Evolutionary conservation across 2,888 invertebrate genomes (phyloP).

Genomic region (Cosmopolites sordidus): DNA sequence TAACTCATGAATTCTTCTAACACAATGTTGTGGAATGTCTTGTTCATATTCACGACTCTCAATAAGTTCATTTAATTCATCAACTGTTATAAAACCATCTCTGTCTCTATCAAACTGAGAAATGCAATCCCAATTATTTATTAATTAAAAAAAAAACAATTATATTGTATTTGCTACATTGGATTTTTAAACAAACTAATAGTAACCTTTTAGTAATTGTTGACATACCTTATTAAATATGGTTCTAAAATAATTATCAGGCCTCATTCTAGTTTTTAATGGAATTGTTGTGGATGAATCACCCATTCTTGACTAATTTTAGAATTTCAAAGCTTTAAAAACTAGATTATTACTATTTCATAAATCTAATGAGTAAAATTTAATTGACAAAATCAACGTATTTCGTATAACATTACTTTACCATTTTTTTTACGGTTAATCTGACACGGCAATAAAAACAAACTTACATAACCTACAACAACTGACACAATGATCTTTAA

Average conservation of each 20-base stretch:
- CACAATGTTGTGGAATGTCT: slow-evolving; percentile 59
- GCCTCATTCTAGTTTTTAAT: slow-evolving; percentile 27
- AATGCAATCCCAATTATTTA: too few species aligned
- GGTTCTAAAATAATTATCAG: slow-evolving; percentile 32
- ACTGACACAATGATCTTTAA: too few species aligned
- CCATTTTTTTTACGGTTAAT: neutral
- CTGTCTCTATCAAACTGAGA: slow-evolving; percentile 67
- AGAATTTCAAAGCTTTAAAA: too few species aligned
- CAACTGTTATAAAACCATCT: slow-evolving; percentile 65
- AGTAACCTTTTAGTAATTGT: too few species aligned
- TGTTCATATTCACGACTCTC: slow-evolving; percentile 59
- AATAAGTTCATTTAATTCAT: slow-evolving; percentile 61
- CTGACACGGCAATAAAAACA: slow-evolving; percentile 21
- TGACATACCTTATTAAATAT: slow-evolving; percentile 37
- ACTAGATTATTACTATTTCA: neutral
- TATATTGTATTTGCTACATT: too few species aligned
- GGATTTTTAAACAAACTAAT: too few species aligned
- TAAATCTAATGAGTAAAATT: neutral
- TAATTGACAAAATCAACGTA: neutral
- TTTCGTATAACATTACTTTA: too few species aligned
- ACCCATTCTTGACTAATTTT: slow-evolving; percentile 6
- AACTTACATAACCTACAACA: slow-evolving; percentile 11
- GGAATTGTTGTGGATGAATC: slow-evolving; percentile 29
- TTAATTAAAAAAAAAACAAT: too few species aligned
- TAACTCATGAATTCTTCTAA: slow-evolving; percentile 61